Evolutionary conservation across 2,797 vertebrate species (phyloP).

Genomic region (Ctenopoma kingsleyae): DNA sequence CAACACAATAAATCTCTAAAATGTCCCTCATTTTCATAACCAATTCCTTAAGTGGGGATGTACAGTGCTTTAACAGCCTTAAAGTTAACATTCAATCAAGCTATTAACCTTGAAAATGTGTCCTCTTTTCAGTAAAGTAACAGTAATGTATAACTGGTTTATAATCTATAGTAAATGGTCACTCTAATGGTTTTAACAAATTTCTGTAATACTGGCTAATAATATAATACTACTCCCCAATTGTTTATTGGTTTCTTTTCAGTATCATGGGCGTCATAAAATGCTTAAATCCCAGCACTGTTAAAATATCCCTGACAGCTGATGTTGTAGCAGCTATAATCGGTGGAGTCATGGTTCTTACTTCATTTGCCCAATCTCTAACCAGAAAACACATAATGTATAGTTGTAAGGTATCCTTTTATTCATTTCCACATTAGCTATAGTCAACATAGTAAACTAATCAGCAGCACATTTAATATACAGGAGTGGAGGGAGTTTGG

Average conservation of each 20-base stretch:
- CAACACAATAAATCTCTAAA: slow-evolving; percentile 58
- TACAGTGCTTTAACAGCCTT: slow-evolving; percentile 19
- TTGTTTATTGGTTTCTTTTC: too few species aligned
- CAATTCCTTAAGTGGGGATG: slow-evolving; percentile 59
- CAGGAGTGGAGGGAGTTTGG: background rate
- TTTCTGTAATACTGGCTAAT: background rate
- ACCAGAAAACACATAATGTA: too few species aligned
- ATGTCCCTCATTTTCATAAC: slow-evolving; percentile 45
- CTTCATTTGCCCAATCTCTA: slow-evolving; percentile 48
- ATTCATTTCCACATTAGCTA: slow-evolving; percentile 7
- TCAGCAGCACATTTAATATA: slow-evolving; percentile 8
- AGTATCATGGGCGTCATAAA: too few species aligned
- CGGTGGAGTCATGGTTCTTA: slow-evolving; percentile 20
- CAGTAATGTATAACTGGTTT: background rate
- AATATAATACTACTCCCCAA: background rate
- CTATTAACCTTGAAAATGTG: slow-evolving; percentile 41
- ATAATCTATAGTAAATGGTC: background rate
- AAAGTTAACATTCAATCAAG: slow-evolving; percentile 17
- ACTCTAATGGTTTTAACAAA: background rate
- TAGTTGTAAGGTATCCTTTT: background rate
- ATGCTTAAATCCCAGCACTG: too few species aligned
- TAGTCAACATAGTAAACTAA: background rate
- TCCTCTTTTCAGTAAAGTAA: slow-evolving; percentile 4
- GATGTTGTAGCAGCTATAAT: slow-evolving; percentile 38
- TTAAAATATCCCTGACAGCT: background rate